Evolutionary conservation across 2,888 invertebrate species (phyloP).

Genomic region (Melolontha melolontha): DNA sequence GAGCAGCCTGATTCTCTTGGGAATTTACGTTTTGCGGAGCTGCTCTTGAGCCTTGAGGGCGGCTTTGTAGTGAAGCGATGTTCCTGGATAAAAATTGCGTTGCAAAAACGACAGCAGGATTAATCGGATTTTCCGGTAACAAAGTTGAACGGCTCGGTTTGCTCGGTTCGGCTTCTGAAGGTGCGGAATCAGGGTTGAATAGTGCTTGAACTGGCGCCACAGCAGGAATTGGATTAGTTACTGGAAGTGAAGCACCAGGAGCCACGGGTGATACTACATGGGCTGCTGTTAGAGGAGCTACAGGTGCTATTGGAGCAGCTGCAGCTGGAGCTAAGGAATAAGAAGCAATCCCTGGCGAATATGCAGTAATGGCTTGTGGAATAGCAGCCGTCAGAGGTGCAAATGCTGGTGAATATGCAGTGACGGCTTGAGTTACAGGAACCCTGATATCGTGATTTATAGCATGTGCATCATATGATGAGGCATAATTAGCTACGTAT

Average conservation of each 20-base stretch:
- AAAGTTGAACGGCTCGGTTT: no score
- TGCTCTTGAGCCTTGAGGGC: background rate
- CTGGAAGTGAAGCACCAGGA: background rate
- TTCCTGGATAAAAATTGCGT: conserved; percentile 27
- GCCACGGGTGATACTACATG: background rate
- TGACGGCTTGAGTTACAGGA: conserved; percentile 22
- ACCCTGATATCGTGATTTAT: conserved; percentile 38
- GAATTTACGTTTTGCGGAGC: background rate
- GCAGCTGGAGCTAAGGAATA: background rate
- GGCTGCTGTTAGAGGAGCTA: conserved; percentile 1
- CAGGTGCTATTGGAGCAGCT: background rate
- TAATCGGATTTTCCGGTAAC: background rate
- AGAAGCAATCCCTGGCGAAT: background rate
- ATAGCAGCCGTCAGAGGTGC: background rate
- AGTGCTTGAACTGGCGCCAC: background rate
- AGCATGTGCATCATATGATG: conserved; percentile 38
- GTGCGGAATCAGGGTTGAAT: background rate
- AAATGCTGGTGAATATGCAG: background rate
- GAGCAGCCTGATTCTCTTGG: background rate
- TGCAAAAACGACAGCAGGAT: conserved; percentile 10
- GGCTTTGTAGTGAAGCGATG: conserved; percentile 1
- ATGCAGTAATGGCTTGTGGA: background rate
- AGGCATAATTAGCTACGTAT: conserved; percentile 41
- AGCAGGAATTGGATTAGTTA: background rate
- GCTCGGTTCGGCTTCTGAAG: no score